phyloP scores from a whole-genome alignment of 2,797 vertebrate species.

The Vultur gryphus region DNA sequence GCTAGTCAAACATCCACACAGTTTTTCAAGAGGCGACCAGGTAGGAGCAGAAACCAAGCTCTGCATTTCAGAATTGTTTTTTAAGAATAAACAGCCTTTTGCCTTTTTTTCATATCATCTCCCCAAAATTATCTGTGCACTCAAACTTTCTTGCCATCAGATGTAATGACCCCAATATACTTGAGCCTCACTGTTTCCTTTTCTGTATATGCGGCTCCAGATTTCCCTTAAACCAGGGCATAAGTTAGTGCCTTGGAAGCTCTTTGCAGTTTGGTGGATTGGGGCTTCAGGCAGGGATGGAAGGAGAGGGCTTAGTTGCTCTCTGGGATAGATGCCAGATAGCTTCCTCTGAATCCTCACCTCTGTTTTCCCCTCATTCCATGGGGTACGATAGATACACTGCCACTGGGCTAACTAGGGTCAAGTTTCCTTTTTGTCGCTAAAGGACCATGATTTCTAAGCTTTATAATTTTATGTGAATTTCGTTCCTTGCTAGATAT shows the following conservation, averaged over 20 bases:
- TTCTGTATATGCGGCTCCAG: background rate
- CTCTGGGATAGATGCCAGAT: background rate
- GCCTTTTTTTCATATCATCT: background rate
- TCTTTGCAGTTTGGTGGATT: background rate
- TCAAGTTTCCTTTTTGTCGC: background rate
- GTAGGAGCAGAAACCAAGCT: background rate
- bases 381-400: background rate
- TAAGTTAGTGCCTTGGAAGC: background rate
- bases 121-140: fast-evolving
- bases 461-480: background rate
- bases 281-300: background rate
- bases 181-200: background rate
- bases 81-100: background rate
- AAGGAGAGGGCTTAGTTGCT: background rate
- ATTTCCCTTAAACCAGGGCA: background rate
- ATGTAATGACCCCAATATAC: fast-evolving
- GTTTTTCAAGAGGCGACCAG: background rate
- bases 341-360: background rate
- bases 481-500: background rate
- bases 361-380: background rate
- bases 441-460: background rate
- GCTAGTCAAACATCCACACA: background rate
- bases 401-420: background rate
- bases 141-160: background rate
- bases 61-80: background rate